Evolutionary conservation across 2,113 vertebrate genomes (phyloP), one percentile per base, ranked within the genome.

Genomic region (Smithornis capensis): DNA sequence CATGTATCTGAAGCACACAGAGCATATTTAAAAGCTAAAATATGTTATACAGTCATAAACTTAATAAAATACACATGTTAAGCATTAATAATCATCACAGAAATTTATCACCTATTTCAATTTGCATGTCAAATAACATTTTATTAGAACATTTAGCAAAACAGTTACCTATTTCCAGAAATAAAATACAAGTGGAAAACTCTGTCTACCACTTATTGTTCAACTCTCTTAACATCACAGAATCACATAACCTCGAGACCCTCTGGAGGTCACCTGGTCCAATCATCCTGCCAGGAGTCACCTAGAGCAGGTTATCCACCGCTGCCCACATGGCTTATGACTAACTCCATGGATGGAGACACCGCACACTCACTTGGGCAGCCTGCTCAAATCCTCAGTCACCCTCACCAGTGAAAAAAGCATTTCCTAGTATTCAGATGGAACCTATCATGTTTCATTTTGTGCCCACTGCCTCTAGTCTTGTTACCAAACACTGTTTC

Each of bases 61-160:
- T 64, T 57, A 95, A 83, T 31, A 81, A 45, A 38, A 77, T 50
- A 71, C 28, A 69, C 29, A 57, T 23, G 35, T 40, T 45, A 24
- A 82, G 28, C 33, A 90, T 76, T 93, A 83, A 85, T 21, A 88
- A 79, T 57, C 7, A 55, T 83, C 60, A 29, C 22, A 82, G 28
- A 70, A 92, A 70, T 65, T 62, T 50, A 70, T 52, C 45, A 91
- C 28, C 78, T 93, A 28, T 49, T 69, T 67, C 45, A 93, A 52
- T 73, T 90, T 76, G 28, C 83, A 94, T 60, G 67, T 35, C 74
- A 89, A 91, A 50, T 49, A 91, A 37, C 6, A 37, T 70, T 90
- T 67, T 10, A 88, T 57, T 67, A 59, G 10, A 86, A 63, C 33
- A 57, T 19, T 59, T 31, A 67, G 7, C 35, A 81, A 80, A 80